These are phyloP conservation scores for Amphiura filiformis DNA, from an alignment of 35 echinoderm and acorn worm species.

Conservation along the genomic window DNA sequence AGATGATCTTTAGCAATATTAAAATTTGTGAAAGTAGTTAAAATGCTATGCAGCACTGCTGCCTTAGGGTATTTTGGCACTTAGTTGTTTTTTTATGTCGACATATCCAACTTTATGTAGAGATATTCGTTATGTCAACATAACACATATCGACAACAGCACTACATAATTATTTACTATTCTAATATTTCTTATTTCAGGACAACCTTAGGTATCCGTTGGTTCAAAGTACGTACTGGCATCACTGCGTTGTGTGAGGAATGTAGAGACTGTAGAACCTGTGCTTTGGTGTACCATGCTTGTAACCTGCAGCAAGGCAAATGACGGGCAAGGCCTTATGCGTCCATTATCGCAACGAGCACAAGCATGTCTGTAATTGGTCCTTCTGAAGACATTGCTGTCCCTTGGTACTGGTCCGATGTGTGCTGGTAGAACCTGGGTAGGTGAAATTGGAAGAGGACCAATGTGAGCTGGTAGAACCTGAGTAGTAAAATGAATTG, in stretches of 20 bases:
- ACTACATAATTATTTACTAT: too few species aligned
- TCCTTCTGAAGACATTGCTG: slow-evolving; percentile 21
- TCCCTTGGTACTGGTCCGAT: slow-evolving; percentile 50
- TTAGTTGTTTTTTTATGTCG: too few species aligned
- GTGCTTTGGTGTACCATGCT: slow-evolving; percentile 66
- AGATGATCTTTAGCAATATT: too few species aligned
- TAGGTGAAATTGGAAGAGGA: slow-evolving; percentile 40
- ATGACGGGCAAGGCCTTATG: slow-evolving; percentile 72
- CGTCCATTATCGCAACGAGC: slow-evolving; percentile 64
- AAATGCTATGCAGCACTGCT: too few species aligned
- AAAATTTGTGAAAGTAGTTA: too few species aligned
- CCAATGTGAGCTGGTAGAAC: slow-evolving; percentile 55
- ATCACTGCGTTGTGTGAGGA: slow-evolving; percentile 56
- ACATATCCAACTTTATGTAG: too few species aligned
- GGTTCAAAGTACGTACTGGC: neutral
- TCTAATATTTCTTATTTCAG: too few species aligned
- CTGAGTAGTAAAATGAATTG: slow-evolving; percentile 39
- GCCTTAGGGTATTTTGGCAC: too few species aligned
- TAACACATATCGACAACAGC: too few species aligned
- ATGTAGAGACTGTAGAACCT: slow-evolving; percentile 80
- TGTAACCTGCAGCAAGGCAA: slow-evolving; percentile 35
- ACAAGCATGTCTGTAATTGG: slow-evolving; percentile 61
- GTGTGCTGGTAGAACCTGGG: slow-evolving; percentile 58
- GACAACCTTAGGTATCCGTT: too few species aligned
- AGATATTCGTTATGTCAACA: too few species aligned